A percentile compares a stretch with the other conserved stretches of the same genome.
These are phyloP conservation scores for Athene noctua DNA, from an alignment of 2,113 vertebrate genomes.

Conservation along the genomic window DNA sequence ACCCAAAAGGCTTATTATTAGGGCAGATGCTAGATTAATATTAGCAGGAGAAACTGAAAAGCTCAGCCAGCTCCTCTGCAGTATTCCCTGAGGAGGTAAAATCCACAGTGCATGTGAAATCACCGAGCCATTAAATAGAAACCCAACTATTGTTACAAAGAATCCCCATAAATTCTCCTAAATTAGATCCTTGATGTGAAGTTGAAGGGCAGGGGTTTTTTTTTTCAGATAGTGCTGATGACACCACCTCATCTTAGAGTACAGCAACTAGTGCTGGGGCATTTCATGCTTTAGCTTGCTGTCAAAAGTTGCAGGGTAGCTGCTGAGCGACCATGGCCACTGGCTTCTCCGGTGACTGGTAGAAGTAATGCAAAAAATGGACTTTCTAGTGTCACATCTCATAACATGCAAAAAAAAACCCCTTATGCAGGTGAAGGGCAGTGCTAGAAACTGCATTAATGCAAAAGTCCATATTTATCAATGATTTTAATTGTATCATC, in stretches of 20 bases:
- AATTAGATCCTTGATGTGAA: background rate
- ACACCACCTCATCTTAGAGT: background rate
- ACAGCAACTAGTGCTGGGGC: background rate
- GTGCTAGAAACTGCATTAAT: background rate
- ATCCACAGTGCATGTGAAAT: background rate
- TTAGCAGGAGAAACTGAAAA: background rate
- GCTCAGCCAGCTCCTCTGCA: background rate
- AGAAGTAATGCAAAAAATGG: background rate
- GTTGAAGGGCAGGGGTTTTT: background rate
- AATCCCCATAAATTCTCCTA: background rate
- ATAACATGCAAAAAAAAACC: background rate
- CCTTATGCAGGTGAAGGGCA: background rate
- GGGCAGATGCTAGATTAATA: background rate
- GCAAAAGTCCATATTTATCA: background rate
- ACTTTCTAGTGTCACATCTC: background rate
- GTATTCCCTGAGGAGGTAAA: background rate
- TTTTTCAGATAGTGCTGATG: background rate
- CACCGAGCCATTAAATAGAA: background rate
- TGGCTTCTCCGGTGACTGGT: background rate
- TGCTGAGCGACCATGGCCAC: background rate
- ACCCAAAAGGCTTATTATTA: background rate
- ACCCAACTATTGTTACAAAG: background rate
- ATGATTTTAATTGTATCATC: background rate
- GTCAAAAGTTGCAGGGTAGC: background rate
- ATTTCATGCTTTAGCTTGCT: background rate